Evolutionary conservation across 2,888 invertebrate genomes (phyloP).

Genomic region (Pristionchus japonicus): DNA sequence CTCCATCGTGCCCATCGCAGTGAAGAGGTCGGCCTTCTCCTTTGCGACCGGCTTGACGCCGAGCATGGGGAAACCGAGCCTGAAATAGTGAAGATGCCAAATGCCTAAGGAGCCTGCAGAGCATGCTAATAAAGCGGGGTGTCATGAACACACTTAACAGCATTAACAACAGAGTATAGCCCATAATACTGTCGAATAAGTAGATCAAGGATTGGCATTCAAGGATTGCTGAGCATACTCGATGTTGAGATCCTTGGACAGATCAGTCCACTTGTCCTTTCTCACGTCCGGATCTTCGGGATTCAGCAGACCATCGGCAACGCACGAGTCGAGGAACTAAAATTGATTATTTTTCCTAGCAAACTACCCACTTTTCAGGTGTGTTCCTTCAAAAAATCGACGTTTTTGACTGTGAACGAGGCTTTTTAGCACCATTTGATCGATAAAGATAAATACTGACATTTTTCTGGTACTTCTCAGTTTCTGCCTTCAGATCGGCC

Average conservation of each 20-base stretch:
- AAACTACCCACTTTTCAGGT: no score
- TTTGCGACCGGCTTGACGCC: background rate
- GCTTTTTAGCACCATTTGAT: no score
- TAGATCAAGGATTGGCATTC: background rate
- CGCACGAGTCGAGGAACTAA: background rate
- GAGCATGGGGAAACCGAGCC: slow-evolving; percentile 39
- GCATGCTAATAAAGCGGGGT: no score
- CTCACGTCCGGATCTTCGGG: no score
- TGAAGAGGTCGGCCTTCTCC: background rate
- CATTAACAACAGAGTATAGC: no score
- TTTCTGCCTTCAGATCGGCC: background rate
- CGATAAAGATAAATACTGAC: no score
- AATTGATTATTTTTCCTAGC: background rate
- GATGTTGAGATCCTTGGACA: background rate
- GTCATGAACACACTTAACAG: no score
- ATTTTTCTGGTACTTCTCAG: slow-evolving; percentile 5
- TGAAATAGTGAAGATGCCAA: background rate
- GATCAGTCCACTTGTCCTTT: background rate
- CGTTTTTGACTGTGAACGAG: no score
- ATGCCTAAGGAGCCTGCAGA: no score
- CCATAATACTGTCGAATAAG: no score
- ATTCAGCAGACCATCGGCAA: background rate
- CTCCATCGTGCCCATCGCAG: slow-evolving; percentile 10
- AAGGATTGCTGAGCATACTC: no score
- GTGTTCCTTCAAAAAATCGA: no score